phyloP scores from a whole-genome alignment of 2,888 invertebrate genomes.

The Bursaphelenchus okinawaensis region DNA sequence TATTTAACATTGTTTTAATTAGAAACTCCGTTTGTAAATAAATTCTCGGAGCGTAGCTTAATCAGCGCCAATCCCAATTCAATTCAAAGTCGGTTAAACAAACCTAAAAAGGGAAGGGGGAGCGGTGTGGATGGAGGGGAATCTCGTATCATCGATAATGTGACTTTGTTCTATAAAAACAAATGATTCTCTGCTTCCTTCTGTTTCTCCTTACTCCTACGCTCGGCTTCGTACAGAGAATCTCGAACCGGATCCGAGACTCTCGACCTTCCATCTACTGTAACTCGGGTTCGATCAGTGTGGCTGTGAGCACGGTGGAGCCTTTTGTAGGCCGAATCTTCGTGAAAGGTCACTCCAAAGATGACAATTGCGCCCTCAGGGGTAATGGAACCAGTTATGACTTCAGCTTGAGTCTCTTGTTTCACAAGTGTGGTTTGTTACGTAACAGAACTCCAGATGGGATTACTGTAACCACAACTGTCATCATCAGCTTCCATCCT shows the following conservation, averaged over 20 bases:
- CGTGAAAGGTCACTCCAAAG: constrained; percentile 36
- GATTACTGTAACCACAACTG: constrained; percentile 10
- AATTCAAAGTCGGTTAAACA: not conserved
- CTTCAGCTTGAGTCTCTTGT: not conserved
- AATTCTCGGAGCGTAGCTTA: not conserved
- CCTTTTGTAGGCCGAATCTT: constrained; percentile 48
- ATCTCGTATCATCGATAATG: not conserved
- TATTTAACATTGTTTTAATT: not conserved
- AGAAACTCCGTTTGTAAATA: not conserved
- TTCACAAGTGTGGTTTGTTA: constrained; percentile 4
- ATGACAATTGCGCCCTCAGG: constrained; percentile 3
- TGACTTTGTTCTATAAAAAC: not conserved
- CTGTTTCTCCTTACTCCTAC: not conserved
- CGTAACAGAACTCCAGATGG: not conserved
- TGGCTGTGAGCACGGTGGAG: constrained; percentile 39
- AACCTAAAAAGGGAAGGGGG: not conserved
- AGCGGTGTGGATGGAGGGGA: no score
- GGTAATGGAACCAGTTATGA: constrained; percentile 4
- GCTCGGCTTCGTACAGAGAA: not conserved
- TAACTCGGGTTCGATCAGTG: constrained; percentile 36
- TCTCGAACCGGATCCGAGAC: not conserved
- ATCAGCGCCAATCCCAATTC: not conserved
- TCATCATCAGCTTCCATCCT: constrained; percentile 11
- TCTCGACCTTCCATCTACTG: constrained; percentile 38
- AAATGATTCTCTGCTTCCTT: not conserved